Evolutionary conservation across 2,797 vertebrate species (phyloP), one percentile per base, ranked within the genome.

Genomic region (Enteromius radiatus): DNA sequence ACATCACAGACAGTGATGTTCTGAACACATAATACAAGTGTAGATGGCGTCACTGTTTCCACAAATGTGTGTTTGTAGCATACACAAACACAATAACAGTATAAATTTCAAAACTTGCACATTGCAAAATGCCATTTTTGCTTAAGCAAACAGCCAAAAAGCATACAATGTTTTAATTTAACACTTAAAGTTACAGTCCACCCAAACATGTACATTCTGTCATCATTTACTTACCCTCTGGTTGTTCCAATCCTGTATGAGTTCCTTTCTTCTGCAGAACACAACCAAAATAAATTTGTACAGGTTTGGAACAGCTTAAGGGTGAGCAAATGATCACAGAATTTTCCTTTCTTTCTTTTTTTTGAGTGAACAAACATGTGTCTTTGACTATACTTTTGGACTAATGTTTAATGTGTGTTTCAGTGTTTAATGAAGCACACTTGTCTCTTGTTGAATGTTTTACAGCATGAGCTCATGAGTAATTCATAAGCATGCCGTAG

Each of bases 401-500:
- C 26, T 59, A 43, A 76, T 43, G 36, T 63, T 76, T 63, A 63
- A 43, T 43, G 33, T 21, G 56, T 31, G 36, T 61, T 41, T 77
- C 61, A 19, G 23, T 64, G 56, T 47, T 31, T 45, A 77, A 64
- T 47, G 19, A 77, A 47, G 38, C 23, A 5, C 15, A 14, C 3
- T 19, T 6, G 41, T 77, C 26, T 47, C 11, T 41, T n/a, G 52
- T 4, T 45, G 59, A 64, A 33, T 1, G 3, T 43, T 23, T 41
- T 69, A 41, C 74, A 61, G 54, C 36, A 61, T 61, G 54, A 76
- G 74, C 14, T 76, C 74, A 76, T 76, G 23, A 61, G n/a, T 43
- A 11, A 76, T 76, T 61, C 52, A 61, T 76, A 43, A 28, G 26
- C 52, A 23, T 11, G 9, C 74, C 61, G 36, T 43, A 12, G 38